These are phyloP conservation scores for Fratercula arctica DNA, from an alignment of 2,797 vertebrate species.

Conservation along the genomic window DNA sequence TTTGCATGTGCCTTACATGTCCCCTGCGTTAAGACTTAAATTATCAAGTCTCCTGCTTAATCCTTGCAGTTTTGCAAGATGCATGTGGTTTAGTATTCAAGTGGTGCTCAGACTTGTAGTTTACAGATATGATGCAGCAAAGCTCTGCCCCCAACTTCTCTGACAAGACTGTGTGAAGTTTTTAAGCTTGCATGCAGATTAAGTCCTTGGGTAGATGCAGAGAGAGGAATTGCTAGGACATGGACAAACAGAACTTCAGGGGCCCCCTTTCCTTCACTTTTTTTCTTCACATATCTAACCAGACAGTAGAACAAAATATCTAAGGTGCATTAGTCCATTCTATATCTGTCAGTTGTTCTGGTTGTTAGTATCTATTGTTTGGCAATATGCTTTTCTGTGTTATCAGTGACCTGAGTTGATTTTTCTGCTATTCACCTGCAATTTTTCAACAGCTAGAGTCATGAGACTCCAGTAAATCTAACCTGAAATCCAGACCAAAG, in stretches of 20 bases:
- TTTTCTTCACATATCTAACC: not conserved
- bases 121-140: not conserved
- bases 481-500: not conserved
- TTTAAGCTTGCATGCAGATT: not conserved
- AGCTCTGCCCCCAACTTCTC: slow-evolving; percentile 5
- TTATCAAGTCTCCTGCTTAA: slow-evolving; percentile 2
- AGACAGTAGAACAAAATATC: too few relatives aligned
- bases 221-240: not conserved
- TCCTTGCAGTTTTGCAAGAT: not conserved
- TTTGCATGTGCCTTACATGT: not conserved
- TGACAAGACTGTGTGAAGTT: not conserved
- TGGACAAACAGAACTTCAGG: rapidly evolving
- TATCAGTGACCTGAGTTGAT: not conserved
- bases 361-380: not conserved
- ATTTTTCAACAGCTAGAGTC: not conserved
- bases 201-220: not conserved
- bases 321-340: not conserved
- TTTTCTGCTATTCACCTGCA: not conserved
- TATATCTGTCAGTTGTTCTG: not conserved
- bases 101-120: not conserved
- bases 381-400: not conserved
- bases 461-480: not conserved
- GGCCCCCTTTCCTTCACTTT: not conserved
- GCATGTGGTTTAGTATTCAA: not conserved
- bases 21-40: not conserved